These are phyloP conservation scores for Triplophysa tibetana DNA, from an alignment of 2,113 vertebrate genomes.

Conservation along the genomic window DNA sequence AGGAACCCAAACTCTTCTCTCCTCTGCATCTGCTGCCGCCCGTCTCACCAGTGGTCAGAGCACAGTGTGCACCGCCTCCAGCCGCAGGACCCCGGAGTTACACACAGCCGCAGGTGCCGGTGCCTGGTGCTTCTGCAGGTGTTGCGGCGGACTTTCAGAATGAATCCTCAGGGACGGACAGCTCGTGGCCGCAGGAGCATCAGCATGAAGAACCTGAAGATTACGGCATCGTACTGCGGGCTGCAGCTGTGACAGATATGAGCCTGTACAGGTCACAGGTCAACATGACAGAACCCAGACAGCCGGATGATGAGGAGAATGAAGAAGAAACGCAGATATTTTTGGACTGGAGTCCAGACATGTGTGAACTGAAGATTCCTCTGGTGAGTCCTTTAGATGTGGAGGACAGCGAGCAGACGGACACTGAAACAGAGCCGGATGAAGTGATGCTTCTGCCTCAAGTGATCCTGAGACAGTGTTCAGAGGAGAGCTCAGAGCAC, in stretches of 20 bases:
- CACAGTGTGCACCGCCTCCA: neutral
- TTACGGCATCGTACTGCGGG: neutral
- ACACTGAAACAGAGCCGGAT: neutral
- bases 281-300: neutral
- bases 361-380: slow-evolving; percentile 68
- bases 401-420: slow-evolving; percentile 20
- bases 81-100: neutral
- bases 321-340: slow-evolving; percentile 53
- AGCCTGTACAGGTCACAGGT: neutral
- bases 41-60: rapidly evolving
- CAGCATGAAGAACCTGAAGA: neutral
- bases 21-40: neutral
- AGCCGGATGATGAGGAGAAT: slow-evolving; percentile 25
- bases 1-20: neutral
- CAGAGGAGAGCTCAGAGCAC: slow-evolving; percentile 50
- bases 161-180: no score
- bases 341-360: slow-evolving; percentile 73
- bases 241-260: rapidly evolving
- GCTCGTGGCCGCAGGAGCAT: neutral
- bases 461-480: slow-evolving; percentile 58
- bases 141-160: no score
- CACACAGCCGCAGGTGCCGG: neutral
- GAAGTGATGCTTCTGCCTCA: slow-evolving; percentile 36
- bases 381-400: slow-evolving; percentile 52
- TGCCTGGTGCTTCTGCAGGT: neutral